Base-by-base conservation (phyloP, 2,113 vertebrate genomes). In the Saimiri boliviensis region DNA sequence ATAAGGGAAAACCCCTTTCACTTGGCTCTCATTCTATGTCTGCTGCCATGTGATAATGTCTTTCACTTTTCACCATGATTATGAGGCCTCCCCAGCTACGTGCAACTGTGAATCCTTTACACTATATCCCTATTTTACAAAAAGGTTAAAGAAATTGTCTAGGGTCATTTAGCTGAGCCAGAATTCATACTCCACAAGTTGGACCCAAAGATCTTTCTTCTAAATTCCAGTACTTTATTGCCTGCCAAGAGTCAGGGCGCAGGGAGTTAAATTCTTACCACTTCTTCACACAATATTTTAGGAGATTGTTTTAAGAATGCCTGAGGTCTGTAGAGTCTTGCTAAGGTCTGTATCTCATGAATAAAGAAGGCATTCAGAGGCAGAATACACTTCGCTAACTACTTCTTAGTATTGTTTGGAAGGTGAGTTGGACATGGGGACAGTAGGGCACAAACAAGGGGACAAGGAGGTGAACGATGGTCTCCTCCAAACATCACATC, bases 361-460 rank as follows among this genome's bases (percentile, higher is more conserved):
- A 42, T 71, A 37, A 93, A 84, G 49, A 89, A 90, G 91, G 60
- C 35, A 77, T 76, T 86, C 76, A 73, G 42, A 95, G 92, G 17
- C 16, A 93, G 49, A 87, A 52, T 12, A 58, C 0, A 13, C 49
- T 40, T 25, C 80, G 16, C 37, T 49, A 63, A 13, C 6, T 45
- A 45, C 74, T 49, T 89, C n/a, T 92, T 37, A 35, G 8, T 85
- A 32, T 40, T 56, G 20, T 58, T 76, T 70, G 19, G 25, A 92
- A 93, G 45, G 11, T 42, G 17, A 47, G 10, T 6, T 77, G 23
- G 58, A 3, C 27, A 58, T 25, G 10, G 8, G 10, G 3, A 27
- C 8, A 60, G 45, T 56, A n/a, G 7, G 56, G 20, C 19, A 76
- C 54, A 83, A 73, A 86, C 9, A 68, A 47, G 2, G 20, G 6